These are phyloP conservation scores for Campopleginae sp. DNA, from an alignment of 2,888 invertebrate genomes.

Conservation along the genomic window DNA sequence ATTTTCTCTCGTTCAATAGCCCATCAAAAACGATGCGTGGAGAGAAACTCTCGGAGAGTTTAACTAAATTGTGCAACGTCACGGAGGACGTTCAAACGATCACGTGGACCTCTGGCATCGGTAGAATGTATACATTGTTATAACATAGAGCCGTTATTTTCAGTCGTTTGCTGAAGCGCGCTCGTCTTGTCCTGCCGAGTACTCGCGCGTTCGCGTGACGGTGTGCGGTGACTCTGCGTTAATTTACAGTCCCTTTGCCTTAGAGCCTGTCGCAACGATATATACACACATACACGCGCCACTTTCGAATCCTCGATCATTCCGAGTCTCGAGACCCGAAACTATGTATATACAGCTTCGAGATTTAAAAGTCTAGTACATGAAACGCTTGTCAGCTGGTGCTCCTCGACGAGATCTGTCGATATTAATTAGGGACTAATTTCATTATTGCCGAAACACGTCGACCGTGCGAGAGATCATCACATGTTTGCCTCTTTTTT, in stretches of 20 bases:
- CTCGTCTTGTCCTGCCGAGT: slow-evolving; percentile 48
- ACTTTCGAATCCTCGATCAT: slow-evolving; percentile 25
- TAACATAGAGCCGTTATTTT: slow-evolving; percentile 62
- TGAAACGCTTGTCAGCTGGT: slow-evolving; percentile 47
- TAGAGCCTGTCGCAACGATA: slow-evolving; percentile 19
- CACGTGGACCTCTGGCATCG: slow-evolving; percentile 11
- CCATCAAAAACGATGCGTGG: slow-evolving; percentile 42
- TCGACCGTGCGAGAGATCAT: slow-evolving; percentile 17
- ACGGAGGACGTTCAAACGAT: slow-evolving; percentile 26
- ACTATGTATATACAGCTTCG: not conserved
- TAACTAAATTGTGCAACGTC: slow-evolving; percentile 45
- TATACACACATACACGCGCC: not conserved
- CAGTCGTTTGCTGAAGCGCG: slow-evolving; percentile 61
- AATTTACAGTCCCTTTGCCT: slow-evolving; percentile 57
- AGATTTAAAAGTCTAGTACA: slow-evolving; percentile 31
- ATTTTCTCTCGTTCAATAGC: slow-evolving; percentile 43
- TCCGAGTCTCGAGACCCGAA: slow-evolving; percentile 11
- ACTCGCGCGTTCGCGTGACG: slow-evolving; percentile 7
- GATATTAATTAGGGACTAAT: slow-evolving; percentile 79
- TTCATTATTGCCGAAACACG: slow-evolving; percentile 68
- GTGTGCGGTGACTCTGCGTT: slow-evolving; percentile 55
- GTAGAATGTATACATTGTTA: slow-evolving; percentile 38
- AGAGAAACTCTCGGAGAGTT: slow-evolving; percentile 22
- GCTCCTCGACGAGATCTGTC: slow-evolving; percentile 71
- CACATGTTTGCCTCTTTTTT: slow-evolving; percentile 37